These are phyloP conservation scores for Ophraella communa DNA, from an alignment of 2,888 invertebrate species.

Conservation along the genomic window DNA sequence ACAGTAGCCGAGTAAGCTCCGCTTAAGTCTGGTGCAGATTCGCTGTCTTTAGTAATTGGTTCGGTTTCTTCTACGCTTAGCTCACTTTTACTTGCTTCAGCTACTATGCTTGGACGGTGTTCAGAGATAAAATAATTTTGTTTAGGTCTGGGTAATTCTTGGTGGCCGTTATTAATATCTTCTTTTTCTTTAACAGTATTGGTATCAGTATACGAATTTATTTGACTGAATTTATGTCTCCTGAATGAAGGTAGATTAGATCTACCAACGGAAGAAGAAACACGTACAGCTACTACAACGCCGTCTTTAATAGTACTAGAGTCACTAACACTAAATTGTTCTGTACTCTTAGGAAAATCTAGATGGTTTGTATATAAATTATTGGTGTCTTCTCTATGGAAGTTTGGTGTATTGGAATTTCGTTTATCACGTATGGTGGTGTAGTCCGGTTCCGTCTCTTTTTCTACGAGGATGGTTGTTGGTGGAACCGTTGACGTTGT, in stretches of 20 bases:
- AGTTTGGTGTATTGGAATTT: conserved; percentile 22
- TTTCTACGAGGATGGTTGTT: conserved; percentile 28
- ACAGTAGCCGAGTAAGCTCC: conserved; percentile 48
- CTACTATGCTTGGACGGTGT: conserved; percentile 61
- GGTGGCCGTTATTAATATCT: background rate
- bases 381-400: conserved; percentile 22
- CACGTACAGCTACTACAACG: conserved; percentile 62
- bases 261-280: conserved; percentile 60
- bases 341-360: conserved; percentile 34
- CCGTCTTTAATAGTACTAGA: conserved; percentile 48
- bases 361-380: conserved; percentile 37
- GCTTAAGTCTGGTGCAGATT: conserved; percentile 37
- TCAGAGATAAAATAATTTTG: conserved; percentile 46
- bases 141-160: conserved; percentile 33
- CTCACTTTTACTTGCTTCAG: conserved; percentile 66
- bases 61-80: conserved; percentile 66
- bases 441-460: conserved; percentile 17
- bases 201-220: background rate
- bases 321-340: conserved; percentile 31
- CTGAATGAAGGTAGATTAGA: conserved; percentile 44
- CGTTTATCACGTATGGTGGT: conserved; percentile 22
- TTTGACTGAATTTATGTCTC: background rate
- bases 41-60: conserved; percentile 61
- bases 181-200: no score
- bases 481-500: conserved; percentile 32